These are phyloP conservation scores for Rhimphoctona megacephalus DNA, from an alignment of 2,888 invertebrate species.

Conservation along the genomic window DNA sequence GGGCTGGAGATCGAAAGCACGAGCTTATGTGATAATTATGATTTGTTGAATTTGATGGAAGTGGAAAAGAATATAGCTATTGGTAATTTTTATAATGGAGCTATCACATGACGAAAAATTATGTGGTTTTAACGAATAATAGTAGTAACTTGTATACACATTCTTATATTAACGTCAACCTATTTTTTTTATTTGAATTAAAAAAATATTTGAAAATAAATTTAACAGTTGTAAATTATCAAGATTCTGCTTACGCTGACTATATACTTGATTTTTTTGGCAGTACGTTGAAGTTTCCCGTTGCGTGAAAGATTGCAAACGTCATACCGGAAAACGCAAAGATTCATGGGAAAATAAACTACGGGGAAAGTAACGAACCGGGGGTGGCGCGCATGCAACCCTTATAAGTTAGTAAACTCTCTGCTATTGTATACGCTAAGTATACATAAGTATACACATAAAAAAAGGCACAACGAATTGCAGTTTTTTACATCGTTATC, in stretches of 20 bases:
- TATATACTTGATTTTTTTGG: background rate
- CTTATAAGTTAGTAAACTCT: constrained; percentile 8
- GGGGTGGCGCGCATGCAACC: constrained; percentile 41
- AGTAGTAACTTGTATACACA: too few relatives aligned
- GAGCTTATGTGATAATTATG: background rate
- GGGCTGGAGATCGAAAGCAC: background rate
- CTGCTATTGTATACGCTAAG: background rate
- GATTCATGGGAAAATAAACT: constrained; percentile 24
- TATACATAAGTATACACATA: background rate
- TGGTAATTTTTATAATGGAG: background rate
- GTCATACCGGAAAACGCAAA: constrained; percentile 6
- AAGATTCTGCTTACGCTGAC: background rate
- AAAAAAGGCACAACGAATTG: background rate
- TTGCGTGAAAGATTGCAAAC: constrained; percentile 40
- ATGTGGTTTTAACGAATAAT: too few relatives aligned
- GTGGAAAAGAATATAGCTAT: background rate
- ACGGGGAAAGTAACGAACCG: background rate
- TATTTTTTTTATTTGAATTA: background rate
- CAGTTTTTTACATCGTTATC: constrained; percentile 11
- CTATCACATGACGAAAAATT: background rate
- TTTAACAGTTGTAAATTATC: background rate
- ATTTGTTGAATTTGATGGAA: background rate
- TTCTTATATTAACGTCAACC: background rate
- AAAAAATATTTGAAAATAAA: background rate
- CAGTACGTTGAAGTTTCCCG: background rate